Evolutionary conservation across 2,797 vertebrate genomes (phyloP).

Genomic region (Rhinoraja longicauda): DNA sequence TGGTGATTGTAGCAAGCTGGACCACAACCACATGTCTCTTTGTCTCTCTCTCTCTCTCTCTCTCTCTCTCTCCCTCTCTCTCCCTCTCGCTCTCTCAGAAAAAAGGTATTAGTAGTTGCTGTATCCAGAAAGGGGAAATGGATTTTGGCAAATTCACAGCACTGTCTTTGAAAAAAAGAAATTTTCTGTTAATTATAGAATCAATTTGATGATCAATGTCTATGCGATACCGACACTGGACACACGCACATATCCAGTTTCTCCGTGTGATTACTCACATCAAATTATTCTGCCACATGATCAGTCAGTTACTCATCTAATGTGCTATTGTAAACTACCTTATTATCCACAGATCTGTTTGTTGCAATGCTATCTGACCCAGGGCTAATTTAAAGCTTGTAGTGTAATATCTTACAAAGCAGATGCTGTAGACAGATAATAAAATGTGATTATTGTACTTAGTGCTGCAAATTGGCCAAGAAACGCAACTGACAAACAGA

Average conservation of each 20-base stretch:
- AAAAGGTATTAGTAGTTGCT: background rate
- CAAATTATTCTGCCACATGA: conserved; percentile 29
- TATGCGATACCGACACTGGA: background rate
- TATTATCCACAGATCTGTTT: conserved; percentile 37
- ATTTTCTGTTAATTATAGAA: background rate
- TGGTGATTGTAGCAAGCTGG: too few relatives aligned
- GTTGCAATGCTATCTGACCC: conserved; percentile 30
- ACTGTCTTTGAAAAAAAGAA: background rate
- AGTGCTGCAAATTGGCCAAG: conserved; percentile 17
- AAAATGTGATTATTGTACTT: conserved; percentile 30
- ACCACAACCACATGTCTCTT: background rate
- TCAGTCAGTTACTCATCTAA: conserved; percentile 32
- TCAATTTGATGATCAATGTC: background rate
- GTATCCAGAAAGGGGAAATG: background rate
- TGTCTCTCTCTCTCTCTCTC: background rate
- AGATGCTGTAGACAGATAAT: conserved; percentile 17
- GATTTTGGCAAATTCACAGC: background rate
- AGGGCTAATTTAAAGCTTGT: conserved; percentile 35
- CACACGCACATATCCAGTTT: background rate
- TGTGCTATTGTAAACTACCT: conserved; percentile 22
- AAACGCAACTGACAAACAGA: conserved; percentile 23
- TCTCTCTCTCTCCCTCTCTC: too few relatives aligned
- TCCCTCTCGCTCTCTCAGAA: background rate
- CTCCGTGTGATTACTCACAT: background rate
- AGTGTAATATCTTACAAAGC: conserved; percentile 36